These are phyloP conservation scores for Pseudanteris insignis DNA, from an alignment of 2,888 invertebrate species.

Conservation along the genomic window DNA sequence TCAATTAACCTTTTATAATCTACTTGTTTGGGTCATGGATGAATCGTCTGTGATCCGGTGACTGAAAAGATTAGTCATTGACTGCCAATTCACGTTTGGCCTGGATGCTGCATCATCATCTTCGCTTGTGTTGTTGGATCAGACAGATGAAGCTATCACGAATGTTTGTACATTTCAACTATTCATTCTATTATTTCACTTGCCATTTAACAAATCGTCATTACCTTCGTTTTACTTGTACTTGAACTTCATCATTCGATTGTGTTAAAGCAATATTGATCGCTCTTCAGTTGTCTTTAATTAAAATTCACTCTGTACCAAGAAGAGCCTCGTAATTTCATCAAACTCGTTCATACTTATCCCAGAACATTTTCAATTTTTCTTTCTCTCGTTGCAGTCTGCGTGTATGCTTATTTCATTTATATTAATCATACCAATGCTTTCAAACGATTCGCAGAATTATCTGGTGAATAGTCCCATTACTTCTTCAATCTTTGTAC, in stretches of 20 bases:
- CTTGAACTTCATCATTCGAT: not conserved
- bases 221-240: too few species aligned
- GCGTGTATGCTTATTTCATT: slow-evolving; percentile 27
- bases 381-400: slow-evolving; percentile 15
- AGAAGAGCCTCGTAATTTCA: not conserved
- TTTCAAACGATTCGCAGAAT: slow-evolving; percentile 38
- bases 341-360: not conserved
- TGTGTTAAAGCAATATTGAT: too few species aligned
- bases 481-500: slow-evolving; percentile 33
- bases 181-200: too few species aligned
- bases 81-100: slow-evolving; percentile 8
- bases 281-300: too few species aligned
- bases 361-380: not conserved
- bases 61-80: slow-evolving; percentile 20
- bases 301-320: too few species aligned
- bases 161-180: too few species aligned
- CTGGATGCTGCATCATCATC: slow-evolving; percentile 2
- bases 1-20: slow-evolving; percentile 19
- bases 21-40: slow-evolving; percentile 8
- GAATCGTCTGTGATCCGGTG: slow-evolving; percentile 17
- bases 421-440: slow-evolving; percentile 29
- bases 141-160: too few species aligned
- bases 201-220: too few species aligned
- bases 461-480: slow-evolving; percentile 36
- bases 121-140: not conserved